Conservation (phyloP, 1,140 invertebrate species). For the Ruditapes philippinarum region DNA sequence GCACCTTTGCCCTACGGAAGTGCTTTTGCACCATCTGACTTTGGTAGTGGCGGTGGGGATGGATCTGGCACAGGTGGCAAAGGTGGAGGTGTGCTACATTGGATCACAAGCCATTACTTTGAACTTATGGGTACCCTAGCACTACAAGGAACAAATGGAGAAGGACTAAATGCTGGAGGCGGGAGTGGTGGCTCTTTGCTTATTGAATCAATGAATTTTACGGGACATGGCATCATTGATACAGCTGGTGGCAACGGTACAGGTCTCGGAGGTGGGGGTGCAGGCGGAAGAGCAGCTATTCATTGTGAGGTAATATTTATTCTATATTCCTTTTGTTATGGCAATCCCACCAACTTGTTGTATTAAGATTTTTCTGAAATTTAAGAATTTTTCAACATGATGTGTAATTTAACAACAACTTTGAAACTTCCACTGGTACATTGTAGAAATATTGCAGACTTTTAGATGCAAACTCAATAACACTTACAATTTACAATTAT, state of each 20-base stretch:
- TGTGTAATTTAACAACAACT: too few relatives aligned
- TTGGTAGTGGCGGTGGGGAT: conserved; percentile 80
- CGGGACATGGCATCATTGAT: conserved; percentile 79
- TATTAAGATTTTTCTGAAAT: too few relatives aligned
- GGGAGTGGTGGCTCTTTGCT: conserved; percentile 79
- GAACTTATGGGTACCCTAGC: conserved; percentile 79
- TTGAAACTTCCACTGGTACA: too few relatives aligned
- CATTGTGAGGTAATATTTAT: conserved; percentile 70
- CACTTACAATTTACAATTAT: too few relatives aligned
- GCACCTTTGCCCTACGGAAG: conserved; percentile 75
- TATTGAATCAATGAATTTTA: conserved; percentile 80
- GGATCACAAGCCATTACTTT: conserved; percentile 76
- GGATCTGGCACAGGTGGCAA: conserved; percentile 75
- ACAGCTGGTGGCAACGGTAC: conserved; percentile 67
- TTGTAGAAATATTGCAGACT: too few relatives aligned
- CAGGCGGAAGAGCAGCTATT: conserved; percentile 77
- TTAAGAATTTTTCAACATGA: too few relatives aligned
- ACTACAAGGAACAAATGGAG: conserved; percentile 73
- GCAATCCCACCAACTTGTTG: too few relatives aligned
- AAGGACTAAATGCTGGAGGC: conserved; percentile 74
- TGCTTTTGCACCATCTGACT: conserved; percentile 67
- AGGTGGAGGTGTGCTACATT: conserved; percentile 78
- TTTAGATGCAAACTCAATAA: too few relatives aligned
- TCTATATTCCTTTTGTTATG: too few relatives aligned
- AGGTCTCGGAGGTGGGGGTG: conserved; percentile 74